phyloP scores from a whole-genome alignment of 2,797 vertebrate species.

The Mormyrops attenuatus region DNA sequence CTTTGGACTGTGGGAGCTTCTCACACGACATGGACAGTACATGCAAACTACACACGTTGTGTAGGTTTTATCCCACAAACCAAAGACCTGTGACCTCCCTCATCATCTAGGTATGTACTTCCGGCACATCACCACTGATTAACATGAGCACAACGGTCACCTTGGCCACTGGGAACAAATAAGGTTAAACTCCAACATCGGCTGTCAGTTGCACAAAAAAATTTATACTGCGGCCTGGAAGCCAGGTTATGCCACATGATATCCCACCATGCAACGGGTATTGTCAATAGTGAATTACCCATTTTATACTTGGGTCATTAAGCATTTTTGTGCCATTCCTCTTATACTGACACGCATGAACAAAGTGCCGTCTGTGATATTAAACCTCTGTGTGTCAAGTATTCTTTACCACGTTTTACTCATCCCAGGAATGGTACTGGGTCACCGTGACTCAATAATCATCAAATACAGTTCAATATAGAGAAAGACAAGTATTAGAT shows the following conservation, averaged over 20 bases:
- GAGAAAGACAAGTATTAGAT: background rate
- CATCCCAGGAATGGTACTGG: background rate
- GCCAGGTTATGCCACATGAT: background rate
- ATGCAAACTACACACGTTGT: background rate
- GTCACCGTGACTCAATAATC: background rate
- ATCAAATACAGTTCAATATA: background rate
- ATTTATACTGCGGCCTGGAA: background rate
- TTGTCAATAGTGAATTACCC: background rate
- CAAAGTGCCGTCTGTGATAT: background rate
- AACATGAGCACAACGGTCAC: background rate
- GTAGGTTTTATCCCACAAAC: background rate
- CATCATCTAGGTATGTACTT: background rate
- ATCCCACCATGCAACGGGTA: background rate
- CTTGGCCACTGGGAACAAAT: background rate
- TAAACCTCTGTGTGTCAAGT: background rate
- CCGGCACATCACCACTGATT: background rate
- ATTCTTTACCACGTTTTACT: background rate
- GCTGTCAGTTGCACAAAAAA: background rate
- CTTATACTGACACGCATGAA: background rate
- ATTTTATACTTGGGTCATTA: background rate
- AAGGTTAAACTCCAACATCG: background rate
- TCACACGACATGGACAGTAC: background rate
- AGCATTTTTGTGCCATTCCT: background rate
- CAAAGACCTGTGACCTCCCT: background rate
- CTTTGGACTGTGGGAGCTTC: background rate